phyloP scores from a whole-genome alignment of 2,113 vertebrate species.

The zebrafish (Danio rerio) region DNA sequence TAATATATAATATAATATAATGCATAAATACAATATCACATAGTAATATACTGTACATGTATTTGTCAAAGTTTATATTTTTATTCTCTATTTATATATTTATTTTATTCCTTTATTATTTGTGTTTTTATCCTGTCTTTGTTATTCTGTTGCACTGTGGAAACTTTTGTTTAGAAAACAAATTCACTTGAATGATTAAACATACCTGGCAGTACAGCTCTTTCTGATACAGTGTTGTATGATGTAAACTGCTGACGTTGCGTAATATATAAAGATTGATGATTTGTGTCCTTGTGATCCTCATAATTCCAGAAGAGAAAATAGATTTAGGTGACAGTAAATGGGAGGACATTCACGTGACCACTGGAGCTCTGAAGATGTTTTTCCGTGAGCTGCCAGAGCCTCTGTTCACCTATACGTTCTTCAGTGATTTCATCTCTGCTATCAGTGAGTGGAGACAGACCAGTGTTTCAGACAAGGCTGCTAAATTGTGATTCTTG shows the following conservation, averaged over 20 bases:
- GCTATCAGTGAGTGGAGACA: constrained; percentile 88
- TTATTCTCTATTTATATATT: too few species aligned
- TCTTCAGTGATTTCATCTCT: constrained; percentile 92
- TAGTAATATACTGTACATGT: too few species aligned
- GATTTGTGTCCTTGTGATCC: neutral
- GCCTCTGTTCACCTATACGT: constrained; percentile 88
- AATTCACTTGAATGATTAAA: too few species aligned
- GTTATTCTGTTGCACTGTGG: too few species aligned
- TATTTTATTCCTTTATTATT: too few species aligned
- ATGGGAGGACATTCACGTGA: constrained; percentile 98
- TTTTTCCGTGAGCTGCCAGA: constrained; percentile 96
- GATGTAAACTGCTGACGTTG: neutral
- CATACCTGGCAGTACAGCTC: too few species aligned
- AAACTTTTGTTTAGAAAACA: too few species aligned
- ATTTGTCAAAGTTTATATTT: too few species aligned
- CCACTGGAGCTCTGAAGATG: constrained; percentile 97
- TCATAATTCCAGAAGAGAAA: constrained; percentile 85
- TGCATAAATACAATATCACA: too few species aligned
- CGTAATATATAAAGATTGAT: neutral
- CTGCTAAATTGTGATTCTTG: neutral
- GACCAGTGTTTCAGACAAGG: neutral
- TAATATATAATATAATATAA: too few species aligned
- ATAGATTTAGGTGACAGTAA: constrained; percentile 88
- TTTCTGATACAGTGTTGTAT: too few species aligned
- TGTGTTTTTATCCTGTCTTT: too few species aligned